Evolutionary conservation across 2,888 invertebrate genomes (phyloP).

Genomic region (Orgyia antiqua): DNA sequence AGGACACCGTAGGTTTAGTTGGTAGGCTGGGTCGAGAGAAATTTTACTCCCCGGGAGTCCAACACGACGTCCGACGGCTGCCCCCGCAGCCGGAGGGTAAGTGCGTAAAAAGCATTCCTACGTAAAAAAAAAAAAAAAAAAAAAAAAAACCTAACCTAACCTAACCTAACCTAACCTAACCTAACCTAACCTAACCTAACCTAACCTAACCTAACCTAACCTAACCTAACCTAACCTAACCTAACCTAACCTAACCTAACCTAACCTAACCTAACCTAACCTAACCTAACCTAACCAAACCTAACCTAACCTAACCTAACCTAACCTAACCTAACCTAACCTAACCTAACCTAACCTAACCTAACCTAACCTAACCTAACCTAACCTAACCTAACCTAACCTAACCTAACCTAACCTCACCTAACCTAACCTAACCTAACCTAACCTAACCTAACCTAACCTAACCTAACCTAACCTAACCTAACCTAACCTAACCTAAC

Average conservation of each 20-base stretch:
- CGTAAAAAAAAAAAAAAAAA: no score
- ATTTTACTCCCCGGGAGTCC: no score
- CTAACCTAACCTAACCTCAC: constrained; percentile 12
- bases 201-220: constrained; percentile 14
- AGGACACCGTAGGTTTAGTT: no score
- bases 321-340: constrained; percentile 12
- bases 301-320: constrained; percentile 9
- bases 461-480: constrained; percentile 21
- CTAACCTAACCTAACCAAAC: constrained; percentile 15
- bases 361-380: constrained; percentile 12
- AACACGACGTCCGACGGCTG: no score
- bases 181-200: constrained; percentile 12
- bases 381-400: constrained; percentile 12
- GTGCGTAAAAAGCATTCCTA: no score
- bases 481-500: constrained; percentile 20
- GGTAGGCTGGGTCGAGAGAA: no score
- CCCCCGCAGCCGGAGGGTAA: no score
- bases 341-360: constrained; percentile 12
- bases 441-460: constrained; percentile 21
- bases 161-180: constrained; percentile 9
- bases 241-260: constrained; percentile 13
- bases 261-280: constrained; percentile 16
- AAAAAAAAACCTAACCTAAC: no score
- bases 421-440: constrained; percentile 15
- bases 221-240: constrained; percentile 13